phyloP scores from a whole-genome alignment of 2,888 invertebrate genomes.

The Cryptus armator region DNA sequence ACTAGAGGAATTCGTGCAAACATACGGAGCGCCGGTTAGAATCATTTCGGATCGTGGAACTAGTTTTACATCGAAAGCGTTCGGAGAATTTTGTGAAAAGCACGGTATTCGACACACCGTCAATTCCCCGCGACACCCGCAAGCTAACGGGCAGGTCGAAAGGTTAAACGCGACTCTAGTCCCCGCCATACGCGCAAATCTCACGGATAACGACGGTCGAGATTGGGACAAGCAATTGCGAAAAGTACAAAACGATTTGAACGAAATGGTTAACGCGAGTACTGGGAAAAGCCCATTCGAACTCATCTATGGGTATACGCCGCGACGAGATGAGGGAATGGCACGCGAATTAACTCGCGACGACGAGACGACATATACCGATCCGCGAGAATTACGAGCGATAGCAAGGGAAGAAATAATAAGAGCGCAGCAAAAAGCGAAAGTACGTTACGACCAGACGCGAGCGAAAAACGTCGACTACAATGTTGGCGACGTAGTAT shows the following conservation, averaged over 20 bases:
- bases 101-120: constrained; percentile 58
- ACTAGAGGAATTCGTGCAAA: constrained; percentile 58
- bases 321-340: not conserved
- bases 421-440: too few relatives aligned
- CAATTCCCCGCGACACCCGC: constrained; percentile 61
- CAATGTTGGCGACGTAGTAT: too few relatives aligned
- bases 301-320: constrained; percentile 56
- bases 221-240: constrained; percentile 3
- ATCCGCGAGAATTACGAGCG: too few relatives aligned
- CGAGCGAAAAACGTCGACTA: too few relatives aligned
- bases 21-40: constrained; percentile 60
- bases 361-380: not conserved
- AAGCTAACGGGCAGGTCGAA: constrained; percentile 62
- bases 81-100: constrained; percentile 13
- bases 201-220: constrained; percentile 24
- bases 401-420: too few relatives aligned
- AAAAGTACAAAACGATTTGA: constrained; percentile 60
- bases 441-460: too few relatives aligned
- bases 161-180: constrained; percentile 58
- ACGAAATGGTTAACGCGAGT: constrained; percentile 60
- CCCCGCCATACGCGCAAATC: constrained; percentile 36
- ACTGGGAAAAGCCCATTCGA: constrained; percentile 67
- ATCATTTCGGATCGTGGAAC: constrained; percentile 68
- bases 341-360: not conserved
- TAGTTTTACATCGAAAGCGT: constrained; percentile 49